phyloP scores from a whole-genome alignment of 2,113 vertebrate species.

The Rousettus leschenaultii region DNA sequence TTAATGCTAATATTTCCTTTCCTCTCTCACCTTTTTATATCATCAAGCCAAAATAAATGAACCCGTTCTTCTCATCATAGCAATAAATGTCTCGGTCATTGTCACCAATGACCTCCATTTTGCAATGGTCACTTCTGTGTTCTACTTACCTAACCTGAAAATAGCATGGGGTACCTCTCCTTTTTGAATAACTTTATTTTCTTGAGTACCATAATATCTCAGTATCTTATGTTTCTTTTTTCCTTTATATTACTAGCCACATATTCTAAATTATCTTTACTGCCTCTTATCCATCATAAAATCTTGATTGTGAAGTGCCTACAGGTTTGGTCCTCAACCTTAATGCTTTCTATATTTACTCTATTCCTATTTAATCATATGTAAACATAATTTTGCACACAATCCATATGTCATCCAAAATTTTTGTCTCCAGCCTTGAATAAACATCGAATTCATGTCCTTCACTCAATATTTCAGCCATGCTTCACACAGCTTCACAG shows the following conservation, averaged over 20 bases:
- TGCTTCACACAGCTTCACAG: neutral
- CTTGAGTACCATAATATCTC: neutral
- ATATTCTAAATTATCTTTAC: neutral
- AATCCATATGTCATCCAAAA: neutral
- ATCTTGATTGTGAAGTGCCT: neutral
- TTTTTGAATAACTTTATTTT: neutral
- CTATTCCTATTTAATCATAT: neutral
- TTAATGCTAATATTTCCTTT: neutral
- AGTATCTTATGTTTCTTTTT: neutral
- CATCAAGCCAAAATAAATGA: neutral
- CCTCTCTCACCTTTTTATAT: neutral
- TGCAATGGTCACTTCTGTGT: neutral
- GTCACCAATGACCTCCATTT: neutral
- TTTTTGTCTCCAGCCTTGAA: neutral
- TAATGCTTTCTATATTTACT: neutral
- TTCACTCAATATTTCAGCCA: neutral
- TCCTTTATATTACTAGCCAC: neutral
- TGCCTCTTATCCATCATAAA: neutral
- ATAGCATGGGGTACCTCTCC: fast-evolving
- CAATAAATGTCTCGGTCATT: neutral
- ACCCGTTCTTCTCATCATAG: neutral
- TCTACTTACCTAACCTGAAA: neutral
- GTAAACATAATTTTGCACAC: neutral
- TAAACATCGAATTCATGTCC: neutral
- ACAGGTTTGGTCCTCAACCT: neutral